These are phyloP conservation scores for Saccostrea glomerata DNA, from an alignment of 1,140 invertebrate species.

Conservation along the genomic window DNA sequence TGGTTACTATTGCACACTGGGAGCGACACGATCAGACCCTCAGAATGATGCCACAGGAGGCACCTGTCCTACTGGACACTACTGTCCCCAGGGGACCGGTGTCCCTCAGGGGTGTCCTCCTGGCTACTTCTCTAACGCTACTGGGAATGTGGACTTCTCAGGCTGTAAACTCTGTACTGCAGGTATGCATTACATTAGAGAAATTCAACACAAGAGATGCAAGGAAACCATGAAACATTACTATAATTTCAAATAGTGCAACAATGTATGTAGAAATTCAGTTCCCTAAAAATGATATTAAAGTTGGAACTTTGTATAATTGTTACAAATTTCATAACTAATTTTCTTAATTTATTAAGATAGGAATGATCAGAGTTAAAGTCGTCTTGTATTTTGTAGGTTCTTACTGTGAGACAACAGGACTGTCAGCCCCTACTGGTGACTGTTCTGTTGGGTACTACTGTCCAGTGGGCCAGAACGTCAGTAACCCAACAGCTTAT, in stretches of 20 bases:
- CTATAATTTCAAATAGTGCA: no score
- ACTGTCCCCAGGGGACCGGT: conserved; percentile 68
- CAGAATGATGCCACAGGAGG: conserved; percentile 71
- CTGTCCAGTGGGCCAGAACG: conserved; percentile 76
- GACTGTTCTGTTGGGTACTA: conserved; percentile 72
- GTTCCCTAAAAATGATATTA: no score
- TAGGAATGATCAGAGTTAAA: not conserved
- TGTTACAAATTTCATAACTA: no score
- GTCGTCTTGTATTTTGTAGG: conserved; percentile 61
- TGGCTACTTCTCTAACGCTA: conserved; percentile 71
- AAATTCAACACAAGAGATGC: not conserved
- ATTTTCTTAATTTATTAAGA: no score
- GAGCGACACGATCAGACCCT: conserved; percentile 66
- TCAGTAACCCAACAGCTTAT: conserved; percentile 63
- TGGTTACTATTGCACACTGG: conserved; percentile 73
- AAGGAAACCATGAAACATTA: no score
- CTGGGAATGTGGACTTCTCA: conserved; percentile 65
- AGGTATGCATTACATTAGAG: conserved; percentile 59
- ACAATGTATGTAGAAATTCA: no score
- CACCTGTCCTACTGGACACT: conserved; percentile 69
- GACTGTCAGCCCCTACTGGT: conserved; percentile 66
- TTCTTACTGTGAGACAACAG: conserved; percentile 70
- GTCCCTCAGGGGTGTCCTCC: conserved; percentile 67
- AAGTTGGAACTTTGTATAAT: no score
- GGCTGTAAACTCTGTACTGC: conserved; percentile 72